phyloP scores from a whole-genome alignment of 92 coral and sea anemone species.

The Porites evermanni region DNA sequence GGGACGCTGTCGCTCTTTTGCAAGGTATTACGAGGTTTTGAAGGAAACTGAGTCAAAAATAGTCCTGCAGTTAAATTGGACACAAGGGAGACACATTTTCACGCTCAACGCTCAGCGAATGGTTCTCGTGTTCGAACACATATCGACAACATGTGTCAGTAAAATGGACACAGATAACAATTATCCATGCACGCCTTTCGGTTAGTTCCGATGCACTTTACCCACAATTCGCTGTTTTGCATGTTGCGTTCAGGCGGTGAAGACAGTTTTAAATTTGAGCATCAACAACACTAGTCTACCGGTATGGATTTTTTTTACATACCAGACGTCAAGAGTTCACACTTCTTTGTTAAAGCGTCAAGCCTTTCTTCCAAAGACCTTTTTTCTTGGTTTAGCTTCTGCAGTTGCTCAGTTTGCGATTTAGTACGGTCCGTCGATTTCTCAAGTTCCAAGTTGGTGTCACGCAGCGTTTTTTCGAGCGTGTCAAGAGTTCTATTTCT shows the following conservation, averaged over 20 bases:
- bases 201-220: too few relatives aligned
- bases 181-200: too few relatives aligned
- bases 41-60: too few relatives aligned
- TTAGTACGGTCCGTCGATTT: not conserved
- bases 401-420: not conserved
- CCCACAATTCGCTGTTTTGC: too few relatives aligned
- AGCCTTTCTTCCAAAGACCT: conserved; percentile 48
- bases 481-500: conserved; percentile 60
- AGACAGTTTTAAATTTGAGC: not conserved
- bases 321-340: conserved; percentile 40
- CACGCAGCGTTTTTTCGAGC: conserved; percentile 51
- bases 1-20: too few relatives aligned
- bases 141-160: too few relatives aligned
- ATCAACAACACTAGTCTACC: not conserved
- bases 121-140: too few relatives aligned
- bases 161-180: too few relatives aligned
- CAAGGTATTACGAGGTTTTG: too few relatives aligned
- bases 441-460: conserved; percentile 22
- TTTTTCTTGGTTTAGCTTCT: conserved; percentile 15
- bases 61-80: too few relatives aligned
- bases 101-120: too few relatives aligned
- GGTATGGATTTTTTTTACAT: not conserved
- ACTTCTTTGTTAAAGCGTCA: conserved; percentile 47
- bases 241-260: not conserved
- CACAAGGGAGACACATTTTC: too few relatives aligned